Base-by-base conservation (phyloP, 2,888 invertebrate species). In the Cosmia pyralina region DNA sequence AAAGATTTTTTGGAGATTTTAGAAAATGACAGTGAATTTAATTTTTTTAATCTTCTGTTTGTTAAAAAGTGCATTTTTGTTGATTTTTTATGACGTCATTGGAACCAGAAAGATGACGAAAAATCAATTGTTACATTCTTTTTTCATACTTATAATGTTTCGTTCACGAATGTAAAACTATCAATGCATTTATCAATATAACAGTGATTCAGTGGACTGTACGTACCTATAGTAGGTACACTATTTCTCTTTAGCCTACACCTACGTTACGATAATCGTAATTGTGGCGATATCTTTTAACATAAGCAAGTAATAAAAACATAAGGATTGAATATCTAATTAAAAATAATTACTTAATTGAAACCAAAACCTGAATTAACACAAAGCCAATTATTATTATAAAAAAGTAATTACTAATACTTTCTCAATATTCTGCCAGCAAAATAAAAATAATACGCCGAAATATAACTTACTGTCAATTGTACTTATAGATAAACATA, bases 1-100 rank as follows among this genome's bases (percentile, higher is more conserved):
- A 46, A 53, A 2, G 7, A 11, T 79, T 72, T 85, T 79, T 78
- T 69, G 22, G 46, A 11, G 5, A 52, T 55, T 72, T 72, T 72
- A 62, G 60, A 69, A 74, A 73, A 66, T 55, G 2, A n/a, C 28
- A 1, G 19, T 1, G 8, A 3, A 11, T 34, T 19, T 1, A 8
- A 0, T 15, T 34, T 50, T 50, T n/a, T 41, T 0, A 6, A 7
- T 38, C 17, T 64, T 44, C 15, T 46, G 11, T 28, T 19, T 48
- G 5, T 1, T 8, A 13, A 38, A n/a, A 38, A 13, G 0, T 55
- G 5, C 4, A 22, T 22, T 6, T 48, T 60, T 15, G 17, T n/a
- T 34, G 8, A 0, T 11, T 38, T 38, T 60, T 41, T 52, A 44
- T 4, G 41, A 44, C 11, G 0, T n/a, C 13, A 7, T 34, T 41